Percentiles rank a stretch among this genome's conserved stretches.
Conservation (phyloP, 2,888 invertebrate genomes). For the Mesochorus sp. region DNA sequence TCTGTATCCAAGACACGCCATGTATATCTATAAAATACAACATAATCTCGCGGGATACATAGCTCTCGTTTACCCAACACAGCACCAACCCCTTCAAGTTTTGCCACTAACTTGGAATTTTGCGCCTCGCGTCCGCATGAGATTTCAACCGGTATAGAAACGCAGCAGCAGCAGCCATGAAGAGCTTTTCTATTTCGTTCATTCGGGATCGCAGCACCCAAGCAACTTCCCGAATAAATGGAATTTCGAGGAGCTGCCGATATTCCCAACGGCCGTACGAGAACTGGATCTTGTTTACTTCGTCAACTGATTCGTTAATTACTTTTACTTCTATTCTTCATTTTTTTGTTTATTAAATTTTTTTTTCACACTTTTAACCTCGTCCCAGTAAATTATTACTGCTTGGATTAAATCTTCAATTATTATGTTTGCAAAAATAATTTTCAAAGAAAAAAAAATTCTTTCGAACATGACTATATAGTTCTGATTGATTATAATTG, state of each 20-base stretch:
- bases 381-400: too few relatives aligned
- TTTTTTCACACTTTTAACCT: too few relatives aligned
- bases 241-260: slow-evolving; percentile 44
- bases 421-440: too few relatives aligned
- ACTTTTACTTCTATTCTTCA: neutral
- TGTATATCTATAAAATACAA: neutral
- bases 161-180: too few relatives aligned
- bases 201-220: slow-evolving; percentile 14
- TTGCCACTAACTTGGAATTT: slow-evolving; percentile 42
- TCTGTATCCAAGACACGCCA: neutral
- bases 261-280: neutral
- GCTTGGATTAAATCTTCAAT: too few relatives aligned
- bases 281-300: slow-evolving; percentile 39
- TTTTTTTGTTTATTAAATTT: slow-evolving; percentile 1
- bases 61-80: slow-evolving; percentile 8
- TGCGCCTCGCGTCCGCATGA: slow-evolving; percentile 34
- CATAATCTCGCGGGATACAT: slow-evolving; percentile 29
- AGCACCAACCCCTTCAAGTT: slow-evolving; percentile 35
- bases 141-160: slow-evolving; percentile 32
- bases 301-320: slow-evolving; percentile 42
- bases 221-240: slow-evolving; percentile 46
- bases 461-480: too few relatives aligned
- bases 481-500: too few relatives aligned
- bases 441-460: too few relatives aligned
- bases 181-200: slow-evolving; percentile 52